A percentile compares a stretch with the other conserved stretches of the same genome.
These are phyloP conservation scores for Tapirus indicus DNA, from an alignment of 2,797 vertebrate species.

Conservation along the genomic window DNA sequence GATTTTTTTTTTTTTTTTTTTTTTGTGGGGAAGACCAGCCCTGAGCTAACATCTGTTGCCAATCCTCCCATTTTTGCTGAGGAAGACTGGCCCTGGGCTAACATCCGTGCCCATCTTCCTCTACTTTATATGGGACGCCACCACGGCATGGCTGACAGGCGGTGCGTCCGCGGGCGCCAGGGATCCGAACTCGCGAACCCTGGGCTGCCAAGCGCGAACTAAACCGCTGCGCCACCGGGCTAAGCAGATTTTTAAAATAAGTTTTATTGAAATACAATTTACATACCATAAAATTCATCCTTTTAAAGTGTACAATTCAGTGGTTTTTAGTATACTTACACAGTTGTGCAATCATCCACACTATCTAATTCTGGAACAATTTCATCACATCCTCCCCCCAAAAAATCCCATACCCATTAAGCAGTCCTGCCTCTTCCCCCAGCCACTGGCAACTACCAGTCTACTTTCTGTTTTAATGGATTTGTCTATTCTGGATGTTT, in stretches of 20 bases:
- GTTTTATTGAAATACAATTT: slow-evolving; percentile 10
- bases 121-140: too few relatives aligned
- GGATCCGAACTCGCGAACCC: too few relatives aligned
- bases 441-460: not conserved
- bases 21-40: too few relatives aligned
- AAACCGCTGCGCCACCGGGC: too few relatives aligned
- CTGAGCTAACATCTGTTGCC: too few relatives aligned
- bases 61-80: too few relatives aligned
- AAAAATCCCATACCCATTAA: not conserved
- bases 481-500: slow-evolving; percentile 25
- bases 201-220: too few relatives aligned
- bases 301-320: not conserved
- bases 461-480: not conserved
- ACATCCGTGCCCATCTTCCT: too few relatives aligned
- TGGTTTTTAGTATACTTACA: not conserved
- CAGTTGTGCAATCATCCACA: not conserved
- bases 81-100: too few relatives aligned
- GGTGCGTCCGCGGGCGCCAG: too few relatives aligned
- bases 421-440: not conserved
- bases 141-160: too few relatives aligned
- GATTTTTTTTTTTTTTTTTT: too few relatives aligned
- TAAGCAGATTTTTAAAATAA: not conserved
- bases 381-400: not conserved
- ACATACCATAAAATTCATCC: not conserved
- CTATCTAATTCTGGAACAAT: not conserved